Base-by-base conservation (phyloP, 1,140 invertebrate species). In the Pseudomyrmex cubaensis region DNA sequence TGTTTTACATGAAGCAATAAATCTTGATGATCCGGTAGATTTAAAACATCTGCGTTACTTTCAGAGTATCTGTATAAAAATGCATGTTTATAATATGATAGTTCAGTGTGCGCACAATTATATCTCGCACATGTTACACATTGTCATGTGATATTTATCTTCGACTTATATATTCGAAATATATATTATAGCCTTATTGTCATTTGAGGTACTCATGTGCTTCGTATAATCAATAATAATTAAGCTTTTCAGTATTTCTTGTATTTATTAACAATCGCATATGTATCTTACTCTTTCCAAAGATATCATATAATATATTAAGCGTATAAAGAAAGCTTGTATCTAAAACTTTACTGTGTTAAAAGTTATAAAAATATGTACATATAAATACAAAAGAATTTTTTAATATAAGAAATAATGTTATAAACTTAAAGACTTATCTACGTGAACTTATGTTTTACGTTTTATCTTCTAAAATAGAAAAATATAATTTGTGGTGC, bases 141-240 rank as follows among this genome's bases (percentile, higher is more conserved):
- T 83, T 69, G 74, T 83, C 83, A 84, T 80, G 56, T 84, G 66
- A 80, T 62, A 50, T 83, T 64, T 12, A 64, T 61, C 25, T 78
- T 25, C n/a, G 63, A 75, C 17, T 75, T 50, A 35, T n/a, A n/a
- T n/a, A n/a, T n/a, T n/a, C n/a, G n/a, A 35, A 35, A 35, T 35
- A 7, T 5, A 35, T 35, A 35, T 35, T 35, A 35, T 35, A 35
- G 17, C 48, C 20, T 56, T 17, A 64, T 83, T 89, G 86, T 88
- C 87, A 88, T 88, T 88, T 88, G 87, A 88, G 86, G 86, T 88
- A 70, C 10, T 70, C 4, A 35, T 56, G 59, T 70, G 83, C 82
- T 52, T 50, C 44, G 4, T 50, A 7, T 15, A 72, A 54, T 76
- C 17, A 13, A 20, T 52, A 59, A 10, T 9, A 57, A 59, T n/a